Evolutionary conservation across 2,888 invertebrate genomes (phyloP).

Genomic region (Drosophila fungiperda): DNA sequence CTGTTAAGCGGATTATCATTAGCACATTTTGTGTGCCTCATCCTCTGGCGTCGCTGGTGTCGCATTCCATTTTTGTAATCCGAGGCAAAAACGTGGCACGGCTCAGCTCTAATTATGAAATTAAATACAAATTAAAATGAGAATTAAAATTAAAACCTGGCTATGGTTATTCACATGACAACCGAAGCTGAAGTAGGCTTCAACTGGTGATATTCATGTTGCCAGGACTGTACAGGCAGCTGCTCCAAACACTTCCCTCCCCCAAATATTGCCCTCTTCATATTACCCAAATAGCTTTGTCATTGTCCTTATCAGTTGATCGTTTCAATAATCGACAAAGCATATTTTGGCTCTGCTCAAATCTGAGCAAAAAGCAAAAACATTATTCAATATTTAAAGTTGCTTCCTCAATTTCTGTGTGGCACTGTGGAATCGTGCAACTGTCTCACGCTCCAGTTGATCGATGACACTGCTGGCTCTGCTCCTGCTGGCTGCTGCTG

Average conservation of each 20-base stretch:
- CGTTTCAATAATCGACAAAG: constrained; percentile 14
- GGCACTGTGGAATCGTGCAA: constrained; percentile 15
- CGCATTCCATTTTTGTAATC: constrained; percentile 58
- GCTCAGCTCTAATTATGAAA: constrained; percentile 74
- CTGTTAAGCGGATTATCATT: constrained; percentile 68
- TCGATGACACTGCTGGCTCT: constrained; percentile 67
- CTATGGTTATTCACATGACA: constrained; percentile 8
- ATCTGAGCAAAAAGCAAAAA: constrained; percentile 34
- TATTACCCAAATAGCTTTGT: constrained; percentile 13
- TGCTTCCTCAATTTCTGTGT: constrained; percentile 36
- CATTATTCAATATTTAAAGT: constrained; percentile 78
- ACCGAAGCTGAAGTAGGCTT: background rate
- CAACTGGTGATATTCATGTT: constrained; percentile 34
- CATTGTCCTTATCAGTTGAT: constrained; percentile 48
- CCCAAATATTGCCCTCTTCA: background rate
- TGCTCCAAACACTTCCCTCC: background rate
- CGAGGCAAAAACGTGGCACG: constrained; percentile 58
- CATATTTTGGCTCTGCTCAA: constrained; percentile 28
- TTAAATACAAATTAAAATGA: constrained; percentile 71
- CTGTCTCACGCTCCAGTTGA: constrained; percentile 71
- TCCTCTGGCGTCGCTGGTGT: constrained; percentile 32
- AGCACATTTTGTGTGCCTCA: constrained; percentile 38
- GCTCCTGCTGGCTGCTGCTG: constrained; percentile 11
- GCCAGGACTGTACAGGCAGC: constrained; percentile 6
- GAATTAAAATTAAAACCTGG: constrained; percentile 36